Evolutionary conservation across 30 jellyfish, hydroid and myxozoan genomes (phyloP), one percentile per base, ranked within the genome.

Genomic region (Pseudorhiza aurosa): DNA sequence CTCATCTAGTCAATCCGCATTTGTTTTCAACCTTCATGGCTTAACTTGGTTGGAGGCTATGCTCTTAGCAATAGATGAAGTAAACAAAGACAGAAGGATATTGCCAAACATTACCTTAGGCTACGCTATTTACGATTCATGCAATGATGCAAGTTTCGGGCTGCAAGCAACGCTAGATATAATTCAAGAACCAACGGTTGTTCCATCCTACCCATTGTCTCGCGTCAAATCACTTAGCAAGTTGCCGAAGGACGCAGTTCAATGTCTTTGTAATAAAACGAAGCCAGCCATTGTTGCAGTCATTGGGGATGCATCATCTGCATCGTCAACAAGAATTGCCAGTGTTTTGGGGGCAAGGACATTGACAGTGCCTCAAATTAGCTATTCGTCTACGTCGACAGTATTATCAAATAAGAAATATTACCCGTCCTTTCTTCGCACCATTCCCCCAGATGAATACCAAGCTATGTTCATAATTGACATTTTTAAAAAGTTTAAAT

Each of bases 281-380:
- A 78, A 73, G 50, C 85, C 85, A 2, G 42, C 74, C 1, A 71
- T 85, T 10, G 37, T 94, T 22, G 95, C 91, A 0, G 86, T 94
- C 33, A 94, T 94, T 19, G 99, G 99, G 2, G 99, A 94, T 55
- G 99, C 99, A 6, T 80, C 97, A 17, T 94, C 99, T 3, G 88
- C 92, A 2, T 81, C 96, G 22, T 65, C 97, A 24, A 87, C 96
- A 25, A 82, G 86, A 6, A 89, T 94, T 22, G 96, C 97, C n/a
- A 85, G 96, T 8, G 87, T 94, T 21, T 65, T 88, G 30, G 85
- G 98, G 27, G 96, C 99, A 8, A 27, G 70, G 57, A 75, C 75
- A 14, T 69, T 96, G 25, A 33, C 27, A 26, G 82, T 91, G 74
- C 86, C 97, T 7, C 99, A 94, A 64, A 87, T 94, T 1, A 94